These are phyloP conservation scores for Phenacoccus solenopsis DNA, from an alignment of 1,140 invertebrate genomes.

Conservation along the genomic window DNA sequence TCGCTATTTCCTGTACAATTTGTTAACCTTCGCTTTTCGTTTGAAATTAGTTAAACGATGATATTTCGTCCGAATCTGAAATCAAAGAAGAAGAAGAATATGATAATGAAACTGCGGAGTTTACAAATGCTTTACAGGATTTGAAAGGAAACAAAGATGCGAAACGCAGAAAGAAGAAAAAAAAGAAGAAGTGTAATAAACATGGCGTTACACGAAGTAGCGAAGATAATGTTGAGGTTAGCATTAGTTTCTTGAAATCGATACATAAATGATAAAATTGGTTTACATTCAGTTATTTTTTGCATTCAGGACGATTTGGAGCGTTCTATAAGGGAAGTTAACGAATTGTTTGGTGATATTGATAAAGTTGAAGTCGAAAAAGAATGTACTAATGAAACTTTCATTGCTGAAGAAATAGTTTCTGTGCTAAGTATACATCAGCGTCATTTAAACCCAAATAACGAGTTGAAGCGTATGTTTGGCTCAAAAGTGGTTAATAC, in stretches of 20 bases:
- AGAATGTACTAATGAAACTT: slow-evolving; percentile 19
- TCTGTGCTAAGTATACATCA: slow-evolving; percentile 46
- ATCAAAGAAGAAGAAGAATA: slow-evolving; percentile 56
- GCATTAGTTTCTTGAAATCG: slow-evolving; percentile 19
- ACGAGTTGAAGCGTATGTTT: slow-evolving; percentile 75
- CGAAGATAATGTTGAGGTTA: slow-evolving; percentile 46
- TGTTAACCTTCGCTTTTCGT: too few species aligned
- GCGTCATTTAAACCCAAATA: slow-evolving; percentile 66
- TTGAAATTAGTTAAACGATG: slow-evolving; percentile 41
- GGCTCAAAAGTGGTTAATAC: slow-evolving; percentile 59
- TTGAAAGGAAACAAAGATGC: slow-evolving; percentile 34
- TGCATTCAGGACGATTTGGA: slow-evolving; percentile 56
- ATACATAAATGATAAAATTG: too few species aligned
- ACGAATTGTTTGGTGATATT: slow-evolving; percentile 51
- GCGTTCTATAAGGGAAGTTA: slow-evolving; percentile 53
- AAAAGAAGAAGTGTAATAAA: slow-evolving; percentile 42
- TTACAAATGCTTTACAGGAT: slow-evolving; percentile 34
- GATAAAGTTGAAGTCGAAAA: slow-evolving; percentile 8
- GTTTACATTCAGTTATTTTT: slow-evolving; percentile 24
- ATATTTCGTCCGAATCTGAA: slow-evolving; percentile 47
- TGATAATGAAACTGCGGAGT: slow-evolving; percentile 45
- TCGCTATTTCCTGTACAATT: too few species aligned
- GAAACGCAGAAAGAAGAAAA: slow-evolving; percentile 48
- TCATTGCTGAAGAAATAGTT: slow-evolving; percentile 8
- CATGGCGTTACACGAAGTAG: slow-evolving; percentile 38